phyloP scores from a whole-genome alignment of 2,888 invertebrate species.

The Zhengitettix transpicula region DNA sequence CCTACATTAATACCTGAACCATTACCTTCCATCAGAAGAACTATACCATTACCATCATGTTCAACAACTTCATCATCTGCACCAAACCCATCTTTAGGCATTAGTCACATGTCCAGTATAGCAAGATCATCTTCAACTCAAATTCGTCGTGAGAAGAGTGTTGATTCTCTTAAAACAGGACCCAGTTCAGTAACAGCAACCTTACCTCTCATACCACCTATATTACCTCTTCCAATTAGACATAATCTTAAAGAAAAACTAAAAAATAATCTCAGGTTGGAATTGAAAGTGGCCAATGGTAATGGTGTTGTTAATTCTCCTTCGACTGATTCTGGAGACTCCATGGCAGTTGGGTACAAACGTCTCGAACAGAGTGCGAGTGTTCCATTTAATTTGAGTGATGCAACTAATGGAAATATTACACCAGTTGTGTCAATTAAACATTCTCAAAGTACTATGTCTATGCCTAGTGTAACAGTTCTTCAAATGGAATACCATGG shows the following conservation, averaged over 20 bases:
- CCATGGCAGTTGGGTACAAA: conserved; percentile 18
- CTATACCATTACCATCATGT: conserved; percentile 31
- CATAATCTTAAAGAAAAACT: conserved; percentile 20
- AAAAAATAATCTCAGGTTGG: conserved; percentile 19
- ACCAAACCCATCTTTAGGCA: conserved; percentile 23
- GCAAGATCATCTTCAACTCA: conserved; percentile 27
- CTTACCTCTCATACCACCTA: conserved; percentile 10
- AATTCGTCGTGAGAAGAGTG: conserved; percentile 15
- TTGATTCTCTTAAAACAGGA: conserved; percentile 15
- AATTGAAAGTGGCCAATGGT: conserved; percentile 17
- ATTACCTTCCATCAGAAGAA: conserved; percentile 19
- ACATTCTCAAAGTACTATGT: conserved; percentile 21
- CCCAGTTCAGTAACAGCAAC: conserved; percentile 15
- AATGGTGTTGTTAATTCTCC: conserved; percentile 10
- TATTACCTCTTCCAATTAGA: conserved; percentile 9
- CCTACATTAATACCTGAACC: conserved; percentile 22
- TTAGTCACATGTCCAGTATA: conserved; percentile 22
- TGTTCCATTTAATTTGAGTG: conserved; percentile 41
- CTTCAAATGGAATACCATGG: conserved; percentile 4
- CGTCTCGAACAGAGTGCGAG: conserved; percentile 41
- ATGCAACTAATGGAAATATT: conserved; percentile 9
- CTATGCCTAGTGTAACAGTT: conserved; percentile 18
- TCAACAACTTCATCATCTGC: conserved; percentile 24
- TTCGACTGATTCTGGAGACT: conserved; percentile 14
- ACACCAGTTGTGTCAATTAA: conserved; percentile 12